Evolutionary conservation across 2,888 invertebrate species (phyloP), one percentile per base, ranked within the genome.

Genomic region (Euclidia mi): DNA sequence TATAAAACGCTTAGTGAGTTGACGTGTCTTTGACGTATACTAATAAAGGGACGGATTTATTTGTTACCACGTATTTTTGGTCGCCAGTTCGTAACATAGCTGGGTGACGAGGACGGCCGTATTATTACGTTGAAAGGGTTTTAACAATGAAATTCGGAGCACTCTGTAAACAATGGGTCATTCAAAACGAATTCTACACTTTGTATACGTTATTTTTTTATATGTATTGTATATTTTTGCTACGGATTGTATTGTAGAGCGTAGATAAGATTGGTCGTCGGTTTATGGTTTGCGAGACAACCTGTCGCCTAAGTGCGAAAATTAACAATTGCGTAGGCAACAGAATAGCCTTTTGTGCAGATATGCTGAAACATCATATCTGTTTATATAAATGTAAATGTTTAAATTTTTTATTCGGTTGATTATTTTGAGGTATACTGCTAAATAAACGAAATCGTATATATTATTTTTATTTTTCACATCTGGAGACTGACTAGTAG

Each of bases 1-100:
- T 85, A 79, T 83, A 80, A 85, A 85, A 79, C 75, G 81, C 70
- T 84, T 77, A 76, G 64, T 65, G 64, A 70, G 72, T 67, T 75
- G 76, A 71, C 67, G 64, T 78, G 67, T 76, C 78, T 76, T 81
- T 78, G 51, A 75, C 78, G 78, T 71, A 64, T 69, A 53, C 56
- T 66, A 49, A 70, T 72, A 70, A 65, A 73, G 65, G 71, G 69
- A 52, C 50, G 59, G 75, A 75, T 72, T 78, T 75, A 77, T 76
- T 60, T 57, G 75, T 72, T 66, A 67, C 56, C 58, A 58, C 65
- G 61, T 74, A 70, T 74, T 76, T 71, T 69, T 46, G 29, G 34
- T 67, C 51, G 56, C 52, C 49, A 53, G 55, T 46, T 68, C 74
- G 52, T 57, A 70, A 75, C 65, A 57, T 62, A 53, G 55, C 51